A percentile compares a stretch with the other conserved stretches of the same genome.
Evolutionary conservation across 2,113 vertebrate genomes (phyloP).

Genomic region (Pseudonaja textilis): DNA sequence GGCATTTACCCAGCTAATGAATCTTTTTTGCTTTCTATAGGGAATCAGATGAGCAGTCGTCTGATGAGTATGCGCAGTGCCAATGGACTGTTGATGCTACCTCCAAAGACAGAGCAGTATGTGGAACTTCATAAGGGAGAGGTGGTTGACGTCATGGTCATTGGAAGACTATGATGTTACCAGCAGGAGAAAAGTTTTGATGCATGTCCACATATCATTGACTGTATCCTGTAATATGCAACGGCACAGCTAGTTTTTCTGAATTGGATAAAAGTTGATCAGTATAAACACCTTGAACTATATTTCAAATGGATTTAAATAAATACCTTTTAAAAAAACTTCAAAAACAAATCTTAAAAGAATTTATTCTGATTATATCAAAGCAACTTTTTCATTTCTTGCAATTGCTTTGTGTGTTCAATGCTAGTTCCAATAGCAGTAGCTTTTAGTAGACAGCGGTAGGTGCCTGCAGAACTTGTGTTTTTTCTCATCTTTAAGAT

Average conservation of each 20-base stretch:
- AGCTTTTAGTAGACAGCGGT: constrained; percentile 99
- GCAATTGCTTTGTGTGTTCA: constrained; percentile 99
- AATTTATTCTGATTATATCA: constrained; percentile 99
- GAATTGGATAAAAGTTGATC: constrained; percentile 98
- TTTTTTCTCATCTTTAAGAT: constrained; percentile 97
- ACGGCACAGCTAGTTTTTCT: constrained; percentile 99
- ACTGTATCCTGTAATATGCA: constrained; percentile 99
- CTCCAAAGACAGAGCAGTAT: constrained; percentile 99
- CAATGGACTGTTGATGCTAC: constrained; percentile 99
- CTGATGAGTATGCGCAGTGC: constrained; percentile 99
- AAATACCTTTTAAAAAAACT: constrained; percentile 96
- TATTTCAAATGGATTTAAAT: constrained; percentile 92
- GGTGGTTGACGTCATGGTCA: constrained; percentile 99
- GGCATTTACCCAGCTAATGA: constrained; percentile 29
- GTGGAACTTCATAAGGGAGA: constrained; percentile 99
- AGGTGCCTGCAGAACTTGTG: constrained; percentile 98
- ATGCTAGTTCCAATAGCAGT: constrained; percentile 99
- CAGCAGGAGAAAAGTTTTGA: constrained; percentile 84
- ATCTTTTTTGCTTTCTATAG: constrained; percentile 60
- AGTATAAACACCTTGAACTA: constrained; percentile 99
- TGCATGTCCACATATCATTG: constrained; percentile 99
- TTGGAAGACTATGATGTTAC: constrained; percentile 98
- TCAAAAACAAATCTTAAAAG: constrained; percentile 94
- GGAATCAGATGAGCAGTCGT: constrained; percentile 99
- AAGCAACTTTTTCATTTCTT: constrained; percentile 98